phyloP scores from a whole-genome alignment of 2,888 invertebrate genomes.

The Diarsia rubi region DNA sequence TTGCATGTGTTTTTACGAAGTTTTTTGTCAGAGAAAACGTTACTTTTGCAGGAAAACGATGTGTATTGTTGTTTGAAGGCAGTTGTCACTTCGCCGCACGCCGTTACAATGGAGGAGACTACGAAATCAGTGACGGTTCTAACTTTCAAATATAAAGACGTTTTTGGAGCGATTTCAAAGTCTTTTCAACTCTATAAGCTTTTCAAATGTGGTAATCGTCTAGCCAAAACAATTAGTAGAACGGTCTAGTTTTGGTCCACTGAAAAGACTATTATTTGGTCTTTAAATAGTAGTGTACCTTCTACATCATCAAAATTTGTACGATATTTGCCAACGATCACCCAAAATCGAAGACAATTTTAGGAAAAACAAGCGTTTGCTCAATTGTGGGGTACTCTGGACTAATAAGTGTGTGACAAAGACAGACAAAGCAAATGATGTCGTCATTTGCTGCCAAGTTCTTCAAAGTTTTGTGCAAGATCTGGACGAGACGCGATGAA shows the following conservation, averaged over 20 bases:
- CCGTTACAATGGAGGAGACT: constrained; percentile 5
- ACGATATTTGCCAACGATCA: background rate
- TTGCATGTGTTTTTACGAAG: constrained; percentile 47
- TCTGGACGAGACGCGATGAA: constrained; percentile 56
- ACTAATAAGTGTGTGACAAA: constrained; percentile 30
- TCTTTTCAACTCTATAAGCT: constrained; percentile 15
- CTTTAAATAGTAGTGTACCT: background rate
- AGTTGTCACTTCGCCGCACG: constrained; percentile 38
- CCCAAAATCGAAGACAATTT: background rate
- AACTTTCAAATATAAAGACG: constrained; percentile 11
- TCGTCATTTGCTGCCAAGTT: constrained; percentile 44
- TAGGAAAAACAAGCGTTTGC: background rate
- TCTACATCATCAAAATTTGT: background rate
- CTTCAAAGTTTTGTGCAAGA: constrained; percentile 55
- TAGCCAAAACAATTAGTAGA: constrained; percentile 11
- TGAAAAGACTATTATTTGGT: background rate
- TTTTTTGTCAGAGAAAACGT: constrained; percentile 41
- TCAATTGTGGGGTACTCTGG: background rate
- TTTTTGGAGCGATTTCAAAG: constrained; percentile 31
- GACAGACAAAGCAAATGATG: constrained; percentile 41
- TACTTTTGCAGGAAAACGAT: constrained; percentile 57
- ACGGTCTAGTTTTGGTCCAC: background rate
- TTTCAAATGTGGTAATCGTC: constrained; percentile 7
- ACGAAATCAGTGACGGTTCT: constrained; percentile 28
- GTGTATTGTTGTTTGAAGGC: constrained; percentile 35